Evolutionary conservation across 2,113 vertebrate genomes (phyloP).

Genomic region (Gnathonemus longibarbis): DNA sequence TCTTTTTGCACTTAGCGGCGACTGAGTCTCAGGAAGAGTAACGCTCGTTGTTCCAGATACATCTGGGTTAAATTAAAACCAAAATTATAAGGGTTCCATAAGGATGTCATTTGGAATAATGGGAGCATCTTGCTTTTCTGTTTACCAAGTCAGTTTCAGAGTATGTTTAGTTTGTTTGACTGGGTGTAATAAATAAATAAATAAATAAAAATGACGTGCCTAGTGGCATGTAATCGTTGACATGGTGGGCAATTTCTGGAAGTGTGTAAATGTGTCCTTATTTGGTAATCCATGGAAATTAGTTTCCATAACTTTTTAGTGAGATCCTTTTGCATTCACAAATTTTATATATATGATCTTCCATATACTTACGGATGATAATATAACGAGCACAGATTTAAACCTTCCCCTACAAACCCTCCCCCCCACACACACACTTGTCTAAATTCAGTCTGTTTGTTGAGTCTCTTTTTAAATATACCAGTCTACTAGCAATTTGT

Average conservation of each 20-base stretch:
- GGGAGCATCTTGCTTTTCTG: not conserved
- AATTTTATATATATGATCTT: not conserved
- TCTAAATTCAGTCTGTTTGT: not conserved
- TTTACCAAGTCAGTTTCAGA: not conserved
- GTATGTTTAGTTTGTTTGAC: not conserved
- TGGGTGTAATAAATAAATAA: not conserved
- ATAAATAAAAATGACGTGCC: not conserved
- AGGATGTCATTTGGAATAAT: not conserved
- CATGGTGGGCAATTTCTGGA: not conserved
- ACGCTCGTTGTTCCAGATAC: not conserved
- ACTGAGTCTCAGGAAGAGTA: not conserved
- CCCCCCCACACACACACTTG: not conserved
- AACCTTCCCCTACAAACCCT: not conserved
- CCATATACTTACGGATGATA: not conserved
- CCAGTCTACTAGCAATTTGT: not conserved
- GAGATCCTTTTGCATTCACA: not conserved
- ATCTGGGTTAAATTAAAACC: constrained; percentile 5
- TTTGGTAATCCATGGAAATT: not conserved
- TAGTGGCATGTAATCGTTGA: not conserved
- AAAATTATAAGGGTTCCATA: not conserved
- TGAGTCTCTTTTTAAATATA: not conserved
- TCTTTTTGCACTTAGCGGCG: not conserved
- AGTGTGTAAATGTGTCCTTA: not conserved
- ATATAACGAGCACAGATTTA: not conserved
- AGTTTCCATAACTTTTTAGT: not conserved